Conservation (phyloP, 2,797 vertebrate species). For the Megaceryle alcyon region DNA sequence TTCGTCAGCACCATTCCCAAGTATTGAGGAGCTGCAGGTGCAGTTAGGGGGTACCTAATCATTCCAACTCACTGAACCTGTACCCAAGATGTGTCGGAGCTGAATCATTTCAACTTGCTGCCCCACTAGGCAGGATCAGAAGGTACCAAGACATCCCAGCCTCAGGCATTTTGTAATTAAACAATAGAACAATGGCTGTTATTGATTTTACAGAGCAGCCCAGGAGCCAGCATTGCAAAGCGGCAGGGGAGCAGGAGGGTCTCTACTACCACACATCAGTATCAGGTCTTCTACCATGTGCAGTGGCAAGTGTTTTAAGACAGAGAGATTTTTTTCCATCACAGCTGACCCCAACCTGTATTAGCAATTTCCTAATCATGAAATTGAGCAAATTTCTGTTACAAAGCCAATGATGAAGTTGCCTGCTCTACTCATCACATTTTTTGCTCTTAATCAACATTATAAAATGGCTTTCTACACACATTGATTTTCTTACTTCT, state of each 20-base stretch:
- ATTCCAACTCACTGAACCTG: background rate
- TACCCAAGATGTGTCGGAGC: background rate
- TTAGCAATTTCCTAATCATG: background rate
- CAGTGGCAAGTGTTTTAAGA: background rate
- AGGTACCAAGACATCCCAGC: background rate
- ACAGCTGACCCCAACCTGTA: background rate
- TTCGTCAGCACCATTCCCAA: background rate
- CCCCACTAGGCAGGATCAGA: background rate
- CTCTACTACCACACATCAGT: background rate
- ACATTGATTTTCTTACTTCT: background rate
- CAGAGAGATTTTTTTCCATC: background rate
- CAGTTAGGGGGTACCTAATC: background rate
- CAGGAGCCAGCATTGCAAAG: background rate
- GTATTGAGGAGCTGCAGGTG: background rate
- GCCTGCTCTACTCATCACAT: background rate
- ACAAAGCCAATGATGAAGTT: background rate
- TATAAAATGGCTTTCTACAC: background rate
- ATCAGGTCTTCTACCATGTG: background rate
- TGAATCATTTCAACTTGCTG: background rate
- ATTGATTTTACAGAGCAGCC: background rate
- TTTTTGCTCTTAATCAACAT: background rate
- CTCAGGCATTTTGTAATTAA: background rate
- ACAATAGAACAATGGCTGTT: background rate
- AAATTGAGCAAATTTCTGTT: background rate
- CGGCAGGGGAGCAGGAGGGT: background rate